A percentile compares a stretch with the other conserved stretches of the same genome.
phyloP scores from a whole-genome alignment of 2,888 invertebrate species.

The Tanaodytes sp. region DNA sequence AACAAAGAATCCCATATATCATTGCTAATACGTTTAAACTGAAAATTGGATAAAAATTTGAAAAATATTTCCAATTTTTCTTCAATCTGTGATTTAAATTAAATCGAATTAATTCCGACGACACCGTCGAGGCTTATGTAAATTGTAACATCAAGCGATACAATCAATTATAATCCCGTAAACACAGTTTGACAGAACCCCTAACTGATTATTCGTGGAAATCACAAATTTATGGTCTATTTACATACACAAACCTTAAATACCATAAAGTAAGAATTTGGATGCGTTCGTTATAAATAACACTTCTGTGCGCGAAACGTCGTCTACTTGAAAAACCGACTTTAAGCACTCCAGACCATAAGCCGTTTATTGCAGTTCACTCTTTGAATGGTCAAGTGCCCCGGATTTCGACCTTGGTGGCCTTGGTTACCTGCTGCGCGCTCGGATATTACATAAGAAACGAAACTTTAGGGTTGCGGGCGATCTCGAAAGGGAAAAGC shows the following conservation, averaged over 20 bases:
- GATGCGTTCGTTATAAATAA: constrained; percentile 32
- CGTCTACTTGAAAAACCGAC: constrained; percentile 21
- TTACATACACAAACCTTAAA: constrained; percentile 27
- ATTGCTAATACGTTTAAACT: too few relatives aligned
- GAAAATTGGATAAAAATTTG: too few relatives aligned
- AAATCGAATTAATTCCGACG: constrained; percentile 10
- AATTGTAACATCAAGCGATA: constrained; percentile 12
- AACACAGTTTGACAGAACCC: not conserved
- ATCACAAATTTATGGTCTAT: constrained; percentile 40
- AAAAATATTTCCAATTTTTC: not conserved
- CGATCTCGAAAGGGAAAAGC: constrained; percentile 54
- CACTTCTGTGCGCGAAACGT: constrained; percentile 25
- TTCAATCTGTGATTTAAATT: constrained; percentile 12
- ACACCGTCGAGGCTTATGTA: constrained; percentile 11
- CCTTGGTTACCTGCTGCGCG: constrained; percentile 45
- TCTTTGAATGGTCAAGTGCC: constrained; percentile 48
- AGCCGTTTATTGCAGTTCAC: constrained; percentile 27
- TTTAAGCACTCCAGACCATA: constrained; percentile 21
- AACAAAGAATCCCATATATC: too few relatives aligned
- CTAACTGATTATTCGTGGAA: constrained; percentile 29
- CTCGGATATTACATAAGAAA: constrained; percentile 55
- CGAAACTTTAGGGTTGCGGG: constrained; percentile 57
- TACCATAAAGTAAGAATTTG: constrained; percentile 14
- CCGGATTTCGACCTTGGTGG: constrained; percentile 59
- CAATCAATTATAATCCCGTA: constrained; percentile 12